Base-by-base conservation (phyloP, 2,888 invertebrate species). In the Megastigmus dorsalis region DNA sequence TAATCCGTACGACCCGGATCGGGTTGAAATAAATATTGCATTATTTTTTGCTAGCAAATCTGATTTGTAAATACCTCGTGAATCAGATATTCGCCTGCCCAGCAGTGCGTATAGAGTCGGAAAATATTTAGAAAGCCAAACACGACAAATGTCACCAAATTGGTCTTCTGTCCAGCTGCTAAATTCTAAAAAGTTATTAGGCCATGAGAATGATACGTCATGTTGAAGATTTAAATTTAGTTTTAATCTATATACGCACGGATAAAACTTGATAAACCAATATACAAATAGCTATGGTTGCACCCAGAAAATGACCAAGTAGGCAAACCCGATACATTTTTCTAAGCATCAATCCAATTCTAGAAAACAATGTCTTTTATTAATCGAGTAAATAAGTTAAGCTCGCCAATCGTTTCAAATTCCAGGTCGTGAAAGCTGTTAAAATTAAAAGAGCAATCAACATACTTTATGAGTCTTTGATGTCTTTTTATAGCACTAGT, bases 91-190 rank as follows among this genome's bases (percentile, higher is more conserved):
- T 79, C 79, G 5, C 78, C 78, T 7, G 71, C 75, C 45, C 75
- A 74, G 43, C 79, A 79, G 50, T 78, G 77, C 2, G 78, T 59
- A 38, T 74, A 79, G 5, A 79, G 76, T 15, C 78, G 73, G 38
- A 73, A 48, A 48, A 78, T 75, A 52, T 77, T 77, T 7, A 79
- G 41, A 48, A 76, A 79, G 33, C 77, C 79, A 38, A 75, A 79
- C 2, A 75, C 69, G 7, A 79, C 74, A 69, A 79, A 79, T 54
- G 77, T 79, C 3, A 76, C 18, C 3, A 79, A 65, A 20, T 75
- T 75, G 20, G 79, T 77, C 10, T 66, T 76, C 43, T 78, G 74
- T 28, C 76, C 74, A 23, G 41, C 20, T 1, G 75, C 33, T 23
- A 79, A 18, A 45, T 62, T 77, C 79, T 78, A 41, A 7, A 69